Base-by-base conservation (phyloP, 2,113 vertebrate genomes). In the Thunnus maccoyii region DNA sequence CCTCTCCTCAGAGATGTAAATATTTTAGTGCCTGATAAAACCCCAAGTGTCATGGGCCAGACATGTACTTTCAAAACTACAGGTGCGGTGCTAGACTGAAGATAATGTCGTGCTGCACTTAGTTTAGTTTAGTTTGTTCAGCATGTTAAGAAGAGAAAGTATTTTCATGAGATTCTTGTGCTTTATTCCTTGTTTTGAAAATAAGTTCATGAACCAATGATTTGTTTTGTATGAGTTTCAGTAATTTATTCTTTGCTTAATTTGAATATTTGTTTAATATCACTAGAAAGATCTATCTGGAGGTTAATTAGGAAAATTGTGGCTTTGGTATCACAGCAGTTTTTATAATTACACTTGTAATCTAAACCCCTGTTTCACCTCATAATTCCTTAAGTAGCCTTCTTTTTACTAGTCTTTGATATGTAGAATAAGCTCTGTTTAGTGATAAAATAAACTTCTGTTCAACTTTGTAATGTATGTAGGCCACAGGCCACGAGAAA, bases 1-100 rank as follows among this genome's bases (percentile, higher is more conserved):
- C 67, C 11, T 61, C 32, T 68, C 74, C 61, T n/a, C 54, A 44
- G 83, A 72, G 83, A 76, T 70, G 48, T 86, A 72, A 86, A 86
- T 89, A 86, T 88, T 90, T 87, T 48, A 88, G 55, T 8, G 30
- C 57, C 41, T 76, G 50, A n/a, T 76, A 25, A 63, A 82, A 78
- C 18, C 69, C 52, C 61, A 61, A 13, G 20, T 9, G 9, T 30
- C 17, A 27, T 17, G 30, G 20, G 50, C 44, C 51, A 30, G 27
- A 30, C 27, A 30, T 62, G 18, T 18, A 27, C 54, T 54, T 61
- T 44, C 3, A 68, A 30, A 79, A 52, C 36, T 20, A 41, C 71
- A 76, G 72, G 62, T 78, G 56, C 54, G 52, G 25, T 54, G 27
- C 32, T 58, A 76, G 17, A 30, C 17, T 52, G 20, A 57, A 36